Evolutionary conservation across 2,888 invertebrate species (phyloP), one percentile per base, ranked within the genome.

Genomic region (Phanerotoma sp.): DNA sequence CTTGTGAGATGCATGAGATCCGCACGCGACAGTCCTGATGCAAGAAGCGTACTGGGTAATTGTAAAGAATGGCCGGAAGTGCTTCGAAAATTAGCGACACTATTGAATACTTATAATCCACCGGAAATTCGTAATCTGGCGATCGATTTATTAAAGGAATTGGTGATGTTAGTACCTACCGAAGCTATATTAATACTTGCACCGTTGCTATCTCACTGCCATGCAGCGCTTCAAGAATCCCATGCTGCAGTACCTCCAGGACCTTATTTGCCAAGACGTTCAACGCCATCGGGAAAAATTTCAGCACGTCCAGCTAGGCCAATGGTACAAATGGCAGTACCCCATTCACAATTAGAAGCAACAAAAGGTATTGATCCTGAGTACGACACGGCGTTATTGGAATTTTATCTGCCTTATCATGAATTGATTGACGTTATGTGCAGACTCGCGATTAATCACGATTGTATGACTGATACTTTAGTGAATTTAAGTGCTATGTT

Each of bases 51-150:
- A 58, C 74, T 88, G 51, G 80, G 85, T 2, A 84, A 86, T 38
- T 87, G 88, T 60, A 94, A 94, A 77, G 95, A 95, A 68, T 88
- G 93, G 85, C 86, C 89, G 33, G 95, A 95, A 74, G 88, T 93
- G 13, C 82, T 93, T n/a, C 83, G 93, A 55, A 87, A 94, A 57
- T 79, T 96, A 61, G 87, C 94, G 28, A 92, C 93, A 0, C 80
- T 96, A 62, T 83, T 95, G 50, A 95, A 95, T 74, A 88, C 93
- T 11, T 95, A 91, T 72, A 93, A 93, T 71, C 91, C 93, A 32
- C 85, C 88, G 4, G 92, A 94, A 66, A 85, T 95, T 77, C 81
- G 94, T 58, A 85, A 85, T 58, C 82, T 89, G 44, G 88, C 91
- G 49, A 83, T 94, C 63, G 88, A 88, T 69, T 84, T 91, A 22